A percentile compares a stretch with the other conserved stretches of the same genome.
These are phyloP conservation scores for Phyllopteryx taeniolatus DNA, from an alignment of 2,113 vertebrate species.

Conservation along the genomic window DNA sequence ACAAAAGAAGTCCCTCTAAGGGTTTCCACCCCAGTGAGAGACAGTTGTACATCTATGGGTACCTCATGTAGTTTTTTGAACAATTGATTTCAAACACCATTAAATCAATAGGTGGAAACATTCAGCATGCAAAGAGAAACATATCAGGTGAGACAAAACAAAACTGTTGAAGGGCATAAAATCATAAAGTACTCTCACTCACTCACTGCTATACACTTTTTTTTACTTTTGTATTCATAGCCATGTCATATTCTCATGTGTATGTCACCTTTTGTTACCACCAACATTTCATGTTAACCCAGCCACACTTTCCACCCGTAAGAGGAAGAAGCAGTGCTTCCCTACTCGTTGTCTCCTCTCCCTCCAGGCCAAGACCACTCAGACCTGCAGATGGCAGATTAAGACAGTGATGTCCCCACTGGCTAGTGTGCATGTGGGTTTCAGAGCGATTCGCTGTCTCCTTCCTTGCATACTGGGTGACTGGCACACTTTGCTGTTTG, in stretches of 20 bases:
- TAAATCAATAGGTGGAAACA: too few relatives aligned
- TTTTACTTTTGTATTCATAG: neutral
- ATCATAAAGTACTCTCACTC: slow-evolving; percentile 7
- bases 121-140: too few relatives aligned
- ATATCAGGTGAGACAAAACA: too few relatives aligned
- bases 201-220: neutral
- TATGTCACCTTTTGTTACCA: slow-evolving; percentile 4
- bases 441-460: slow-evolving; percentile 27
- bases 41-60: too few relatives aligned
- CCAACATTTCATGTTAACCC: slow-evolving; percentile 10
- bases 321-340: slow-evolving; percentile 24
- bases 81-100: too few relatives aligned
- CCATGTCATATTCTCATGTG: neutral
- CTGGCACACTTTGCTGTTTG: slow-evolving; percentile 15
- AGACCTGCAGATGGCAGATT: slow-evolving; percentile 70
- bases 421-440: slow-evolving; percentile 34
- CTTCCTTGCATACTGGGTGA: slow-evolving; percentile 20
- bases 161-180: neutral
- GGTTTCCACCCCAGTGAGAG: too few relatives aligned
- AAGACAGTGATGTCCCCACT: slow-evolving; percentile 61
- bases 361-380: slow-evolving; percentile 51
- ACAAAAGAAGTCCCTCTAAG: too few relatives aligned
- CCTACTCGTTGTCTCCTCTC: slow-evolving; percentile 33
- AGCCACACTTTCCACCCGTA: slow-evolving; percentile 4
- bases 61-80: too few relatives aligned